A percentile compares a stretch with the other conserved stretches of the same genome.
These are phyloP conservation scores for Bryconaethiops microstoma DNA, from an alignment of 2,797 vertebrate genomes.

Conservation along the genomic window DNA sequence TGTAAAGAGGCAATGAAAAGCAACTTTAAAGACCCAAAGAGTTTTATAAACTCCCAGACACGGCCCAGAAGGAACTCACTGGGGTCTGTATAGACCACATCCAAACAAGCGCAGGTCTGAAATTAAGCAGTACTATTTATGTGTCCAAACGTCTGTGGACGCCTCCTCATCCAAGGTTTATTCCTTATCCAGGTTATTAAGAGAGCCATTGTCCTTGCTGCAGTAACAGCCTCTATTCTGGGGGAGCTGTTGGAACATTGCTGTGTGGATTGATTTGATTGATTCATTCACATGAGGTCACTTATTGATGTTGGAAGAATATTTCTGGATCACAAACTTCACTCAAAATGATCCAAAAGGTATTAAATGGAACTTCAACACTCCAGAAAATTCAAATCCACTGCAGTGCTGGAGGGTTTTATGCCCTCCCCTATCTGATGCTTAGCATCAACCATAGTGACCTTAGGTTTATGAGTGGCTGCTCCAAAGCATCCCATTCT, in stretches of 20 bases:
- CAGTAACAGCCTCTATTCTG: background rate
- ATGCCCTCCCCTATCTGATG: no score
- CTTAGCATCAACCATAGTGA: no score
- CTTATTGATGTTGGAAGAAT: background rate
- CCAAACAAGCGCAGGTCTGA: background rate
- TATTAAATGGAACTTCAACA: no score
- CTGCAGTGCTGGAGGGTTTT: no score
- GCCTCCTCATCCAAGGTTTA: background rate
- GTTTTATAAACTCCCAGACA: conserved; percentile 42
- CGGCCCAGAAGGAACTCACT: conserved; percentile 21
- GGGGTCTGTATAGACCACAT: background rate
- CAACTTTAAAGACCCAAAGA: conserved; percentile 19
- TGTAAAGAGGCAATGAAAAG: conserved; percentile 33
- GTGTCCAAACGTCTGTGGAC: no score
- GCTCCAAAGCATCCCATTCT: no score
- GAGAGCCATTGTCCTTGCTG: background rate
- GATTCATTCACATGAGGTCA: background rate
- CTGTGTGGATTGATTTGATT: background rate
- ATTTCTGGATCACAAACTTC: background rate
- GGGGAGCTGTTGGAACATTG: background rate
- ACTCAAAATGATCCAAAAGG: no score
- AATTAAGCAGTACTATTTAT: background rate
- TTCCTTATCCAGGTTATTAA: background rate
- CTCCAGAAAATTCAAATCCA: no score
- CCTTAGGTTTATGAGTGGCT: no score